These are phyloP conservation scores for Slavum lentiscoides DNA, from an alignment of 2,888 invertebrate species.

Conservation along the genomic window DNA sequence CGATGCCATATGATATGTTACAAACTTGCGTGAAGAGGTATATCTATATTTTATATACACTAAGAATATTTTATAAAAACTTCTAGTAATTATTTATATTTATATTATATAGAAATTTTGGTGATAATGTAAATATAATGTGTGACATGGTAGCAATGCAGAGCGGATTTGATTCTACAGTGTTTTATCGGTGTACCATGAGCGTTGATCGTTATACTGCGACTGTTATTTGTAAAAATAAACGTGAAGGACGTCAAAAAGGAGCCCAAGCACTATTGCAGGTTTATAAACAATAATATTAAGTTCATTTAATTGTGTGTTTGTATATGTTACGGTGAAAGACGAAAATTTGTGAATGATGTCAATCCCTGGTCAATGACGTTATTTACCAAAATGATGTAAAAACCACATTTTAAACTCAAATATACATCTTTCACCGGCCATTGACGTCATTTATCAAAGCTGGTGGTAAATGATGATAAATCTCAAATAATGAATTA, in stretches of 20 bases:
- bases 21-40: constrained; percentile 80
- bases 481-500: background rate
- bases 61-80: background rate
- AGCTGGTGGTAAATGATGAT: too few relatives aligned
- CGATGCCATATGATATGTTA: constrained; percentile 90
- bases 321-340: too few relatives aligned
- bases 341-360: too few relatives aligned
- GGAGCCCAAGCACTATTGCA: constrained; percentile 93
- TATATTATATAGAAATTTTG: constrained; percentile 73
- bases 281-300: constrained; percentile 52
- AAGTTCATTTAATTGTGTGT: background rate
- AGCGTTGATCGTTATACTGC: constrained; percentile 89
- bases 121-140: constrained; percentile 84
- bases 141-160: constrained; percentile 84
- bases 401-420: too few relatives aligned
- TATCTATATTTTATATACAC: background rate
- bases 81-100: background rate
- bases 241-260: constrained; percentile 92
- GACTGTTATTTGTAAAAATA: constrained; percentile 89
- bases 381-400: too few relatives aligned
- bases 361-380: too few relatives aligned
- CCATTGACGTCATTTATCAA: too few relatives aligned
- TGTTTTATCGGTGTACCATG: constrained; percentile 85
- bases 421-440: too few relatives aligned
- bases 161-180: constrained; percentile 69